Evolutionary conservation across 2,113 vertebrate genomes (phyloP).

Genomic region (Malurus melanocephalus): DNA sequence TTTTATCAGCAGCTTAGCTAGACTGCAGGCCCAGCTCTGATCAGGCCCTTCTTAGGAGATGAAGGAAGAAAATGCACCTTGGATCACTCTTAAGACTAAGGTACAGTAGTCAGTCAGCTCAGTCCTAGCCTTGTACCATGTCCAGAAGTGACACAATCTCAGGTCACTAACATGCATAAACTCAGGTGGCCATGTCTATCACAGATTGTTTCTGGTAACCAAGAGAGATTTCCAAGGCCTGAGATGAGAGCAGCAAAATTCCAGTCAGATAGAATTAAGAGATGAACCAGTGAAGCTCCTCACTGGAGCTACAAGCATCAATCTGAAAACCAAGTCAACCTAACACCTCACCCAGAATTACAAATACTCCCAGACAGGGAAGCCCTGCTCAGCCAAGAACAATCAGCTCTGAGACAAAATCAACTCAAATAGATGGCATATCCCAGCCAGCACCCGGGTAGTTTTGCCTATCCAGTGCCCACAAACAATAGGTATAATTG

Average conservation of each 20-base stretch:
- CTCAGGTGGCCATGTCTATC: background rate
- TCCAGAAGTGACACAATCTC: background rate
- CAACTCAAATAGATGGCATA: background rate
- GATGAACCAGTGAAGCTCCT: background rate
- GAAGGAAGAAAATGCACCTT: background rate
- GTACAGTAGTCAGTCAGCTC: background rate
- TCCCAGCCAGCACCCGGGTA: background rate
- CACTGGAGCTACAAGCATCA: background rate
- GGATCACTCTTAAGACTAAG: background rate
- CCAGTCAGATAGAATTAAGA: background rate
- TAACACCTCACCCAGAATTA: background rate
- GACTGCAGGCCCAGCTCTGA: background rate
- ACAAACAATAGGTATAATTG: background rate
- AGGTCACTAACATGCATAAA: background rate
- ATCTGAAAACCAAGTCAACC: background rate
- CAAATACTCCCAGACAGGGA: background rate
- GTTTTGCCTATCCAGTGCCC: conserved; percentile 2
- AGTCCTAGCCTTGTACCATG: background rate
- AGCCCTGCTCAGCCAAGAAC: background rate
- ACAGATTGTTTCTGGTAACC: background rate
- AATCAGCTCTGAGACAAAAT: conserved; percentile 8
- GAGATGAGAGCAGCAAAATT: background rate
- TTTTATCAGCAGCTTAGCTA: background rate
- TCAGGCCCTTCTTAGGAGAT: background rate
- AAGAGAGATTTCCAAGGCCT: background rate